These are phyloP conservation scores for Ormyrus pomaceus DNA, from an alignment of 2,888 invertebrate species.

Conservation along the genomic window DNA sequence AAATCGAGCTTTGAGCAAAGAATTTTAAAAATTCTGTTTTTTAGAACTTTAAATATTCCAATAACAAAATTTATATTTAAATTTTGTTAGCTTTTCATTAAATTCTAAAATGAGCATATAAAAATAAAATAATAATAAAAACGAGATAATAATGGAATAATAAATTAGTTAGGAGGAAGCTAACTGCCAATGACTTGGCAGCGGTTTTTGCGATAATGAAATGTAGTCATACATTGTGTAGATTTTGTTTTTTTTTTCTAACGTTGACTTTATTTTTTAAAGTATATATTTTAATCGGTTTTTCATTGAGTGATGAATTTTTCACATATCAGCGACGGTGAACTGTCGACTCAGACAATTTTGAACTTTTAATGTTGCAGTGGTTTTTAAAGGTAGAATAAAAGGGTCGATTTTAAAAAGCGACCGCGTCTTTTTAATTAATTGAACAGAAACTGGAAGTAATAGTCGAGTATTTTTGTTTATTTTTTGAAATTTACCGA, in stretches of 20 bases:
- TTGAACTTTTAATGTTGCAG: constrained; percentile 30
- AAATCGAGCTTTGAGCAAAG: too few relatives aligned
- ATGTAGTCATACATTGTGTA: constrained; percentile 24
- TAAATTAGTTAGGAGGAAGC: too few relatives aligned
- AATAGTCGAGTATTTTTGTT: constrained; percentile 34
- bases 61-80: too few relatives aligned
- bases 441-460: constrained; percentile 19
- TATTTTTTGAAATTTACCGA: constrained; percentile 20
- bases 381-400: constrained; percentile 44
- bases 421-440: constrained; percentile 38
- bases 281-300: constrained; percentile 21
- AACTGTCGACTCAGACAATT: constrained; percentile 54
- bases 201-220: constrained; percentile 15
- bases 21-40: too few relatives aligned
- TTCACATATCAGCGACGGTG: constrained; percentile 62
- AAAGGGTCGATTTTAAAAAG: constrained; percentile 41
- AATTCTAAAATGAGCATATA: too few relatives aligned
- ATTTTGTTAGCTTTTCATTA: too few relatives aligned
- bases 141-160: too few relatives aligned
- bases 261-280: constrained; percentile 4
- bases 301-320: constrained; percentile 56
- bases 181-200: too few relatives aligned
- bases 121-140: too few relatives aligned
- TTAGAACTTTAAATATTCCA: too few relatives aligned
- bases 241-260: constrained; percentile 19